Conservation (phyloP, 2,888 invertebrate genomes). For the Sicus ferrugineus region DNA sequence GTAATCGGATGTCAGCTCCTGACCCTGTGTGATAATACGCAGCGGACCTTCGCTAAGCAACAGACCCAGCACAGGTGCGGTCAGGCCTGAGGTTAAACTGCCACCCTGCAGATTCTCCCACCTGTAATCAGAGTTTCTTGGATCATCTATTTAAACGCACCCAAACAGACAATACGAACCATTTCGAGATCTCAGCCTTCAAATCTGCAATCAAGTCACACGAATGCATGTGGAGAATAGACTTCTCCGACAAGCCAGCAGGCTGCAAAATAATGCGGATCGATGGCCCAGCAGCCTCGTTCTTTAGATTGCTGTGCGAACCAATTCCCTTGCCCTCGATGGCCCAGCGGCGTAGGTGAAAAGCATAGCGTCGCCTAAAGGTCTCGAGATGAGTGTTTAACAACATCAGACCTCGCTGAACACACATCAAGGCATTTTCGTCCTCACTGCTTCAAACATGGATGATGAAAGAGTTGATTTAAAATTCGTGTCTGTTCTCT, state of each 20-base stretch:
- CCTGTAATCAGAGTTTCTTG: slow-evolving; percentile 44
- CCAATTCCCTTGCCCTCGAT: slow-evolving; percentile 82
- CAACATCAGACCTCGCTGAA: slow-evolving; percentile 87
- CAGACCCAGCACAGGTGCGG: slow-evolving; percentile 71
- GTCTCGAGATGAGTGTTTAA: slow-evolving; percentile 93
- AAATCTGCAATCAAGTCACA: slow-evolving; percentile 92
- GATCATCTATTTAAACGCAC: too few species aligned
- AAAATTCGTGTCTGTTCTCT: too few species aligned
- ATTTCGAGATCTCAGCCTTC: slow-evolving; percentile 92
- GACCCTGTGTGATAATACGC: slow-evolving; percentile 91
- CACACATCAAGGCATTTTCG: slow-evolving; percentile 85
- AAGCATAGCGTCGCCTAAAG: slow-evolving; percentile 86
- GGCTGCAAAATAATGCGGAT: slow-evolving; percentile 86
- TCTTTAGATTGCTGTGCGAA: slow-evolving; percentile 71
- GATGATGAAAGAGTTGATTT: neutral
- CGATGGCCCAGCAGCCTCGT: slow-evolving; percentile 70
- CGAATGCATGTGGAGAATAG: slow-evolving; percentile 79
- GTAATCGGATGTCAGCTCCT: slow-evolving; percentile 90
- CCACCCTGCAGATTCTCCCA: slow-evolving; percentile 75
- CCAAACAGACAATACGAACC: slow-evolving; percentile 64
- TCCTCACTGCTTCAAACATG: slow-evolving; percentile 55
- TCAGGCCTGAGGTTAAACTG: slow-evolving; percentile 55
- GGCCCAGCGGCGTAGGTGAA: slow-evolving; percentile 88
- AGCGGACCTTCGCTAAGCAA: slow-evolving; percentile 84
- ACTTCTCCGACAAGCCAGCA: slow-evolving; percentile 86